Percentiles rank a stretch among this genome's conserved stretches.
Evolutionary conservation across 2,113 vertebrate genomes (phyloP).

Genomic region (Zosterops borbonicus): DNA sequence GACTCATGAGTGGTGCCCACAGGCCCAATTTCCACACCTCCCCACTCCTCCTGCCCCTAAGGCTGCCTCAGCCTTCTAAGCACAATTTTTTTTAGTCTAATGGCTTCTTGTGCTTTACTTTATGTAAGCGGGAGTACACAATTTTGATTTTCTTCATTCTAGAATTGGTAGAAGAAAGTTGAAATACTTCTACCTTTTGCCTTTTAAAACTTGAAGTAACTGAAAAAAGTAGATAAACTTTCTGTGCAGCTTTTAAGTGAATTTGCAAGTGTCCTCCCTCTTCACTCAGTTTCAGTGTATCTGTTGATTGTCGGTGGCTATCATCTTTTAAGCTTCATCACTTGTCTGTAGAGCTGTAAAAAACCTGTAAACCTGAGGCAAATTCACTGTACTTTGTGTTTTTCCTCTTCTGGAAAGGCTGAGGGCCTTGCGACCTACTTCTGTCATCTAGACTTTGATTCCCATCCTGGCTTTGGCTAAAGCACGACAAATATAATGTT

Average conservation of each 20-base stretch:
- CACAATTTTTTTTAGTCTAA: background rate
- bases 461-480: background rate
- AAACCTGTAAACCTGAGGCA: background rate
- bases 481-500: background rate
- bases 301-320: background rate
- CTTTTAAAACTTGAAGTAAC: background rate
- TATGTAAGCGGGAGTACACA: background rate
- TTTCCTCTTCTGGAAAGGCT: background rate
- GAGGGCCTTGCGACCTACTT: background rate
- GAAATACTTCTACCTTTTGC: background rate
- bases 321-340: background rate
- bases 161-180: background rate
- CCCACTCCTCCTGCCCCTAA: background rate
- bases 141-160: background rate
- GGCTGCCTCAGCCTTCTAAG: background rate
- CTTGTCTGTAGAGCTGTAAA: background rate
- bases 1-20: too few species aligned
- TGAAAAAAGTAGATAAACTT: background rate
- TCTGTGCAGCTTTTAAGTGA: conserved; percentile 5
- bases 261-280: background rate
- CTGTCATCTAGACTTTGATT: background rate
- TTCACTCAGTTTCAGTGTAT: background rate
- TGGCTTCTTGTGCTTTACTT: background rate
- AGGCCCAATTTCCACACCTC: fast-evolving
- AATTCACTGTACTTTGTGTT: background rate